Evolutionary conservation across 2,888 invertebrate species (phyloP), one percentile per base, ranked within the genome.

Genomic region (Theretra japonica): DNA sequence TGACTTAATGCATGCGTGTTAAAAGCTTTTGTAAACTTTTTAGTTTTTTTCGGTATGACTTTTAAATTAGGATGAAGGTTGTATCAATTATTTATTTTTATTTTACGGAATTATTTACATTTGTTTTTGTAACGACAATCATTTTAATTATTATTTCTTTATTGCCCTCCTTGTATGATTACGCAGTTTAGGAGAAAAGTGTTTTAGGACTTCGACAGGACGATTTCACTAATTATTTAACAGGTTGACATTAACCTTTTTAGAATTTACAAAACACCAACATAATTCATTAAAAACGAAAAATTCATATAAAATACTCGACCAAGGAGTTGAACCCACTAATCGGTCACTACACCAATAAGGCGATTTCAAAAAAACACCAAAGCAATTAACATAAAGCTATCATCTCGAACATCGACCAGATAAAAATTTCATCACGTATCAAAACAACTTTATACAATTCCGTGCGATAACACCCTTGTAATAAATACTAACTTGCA

Each of bases 401-500:
- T 53, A 53, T 53, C 50, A 53, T 53, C 50, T 19, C 50, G 50
- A 19, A 53, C 50, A n/a, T 4, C 41, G n/a, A 3, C 50, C 19
- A 53, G 53, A 53, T 53, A 53, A 53, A 53, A 53, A 7, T 53
- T 53, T 53, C 19, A n/a, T n/a, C 19, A 53, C 53, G 48, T 48
- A 53, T 53, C 48, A 48, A 48, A 48, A 41, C 48, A 65, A 65
- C 15, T 53, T 2, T 41, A 21, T 21, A 62, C 21, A 62, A 33
- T 48, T 65, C 21, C 21, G n/a, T 21, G 41, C 21, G 23, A 65
- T 65, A 65, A 60, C 33, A 33, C 60, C 17, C 53, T 30, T 60
- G 33, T 19, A 53, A 73, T 69, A 78, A 73, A 74, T 71, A 72
- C 73, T 65, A 74, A 74, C 57, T 82, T 76, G 82, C 82, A 82